These are phyloP conservation scores for Mastomys coucha DNA, from an alignment of 2,113 vertebrate genomes.

Conservation along the genomic window DNA sequence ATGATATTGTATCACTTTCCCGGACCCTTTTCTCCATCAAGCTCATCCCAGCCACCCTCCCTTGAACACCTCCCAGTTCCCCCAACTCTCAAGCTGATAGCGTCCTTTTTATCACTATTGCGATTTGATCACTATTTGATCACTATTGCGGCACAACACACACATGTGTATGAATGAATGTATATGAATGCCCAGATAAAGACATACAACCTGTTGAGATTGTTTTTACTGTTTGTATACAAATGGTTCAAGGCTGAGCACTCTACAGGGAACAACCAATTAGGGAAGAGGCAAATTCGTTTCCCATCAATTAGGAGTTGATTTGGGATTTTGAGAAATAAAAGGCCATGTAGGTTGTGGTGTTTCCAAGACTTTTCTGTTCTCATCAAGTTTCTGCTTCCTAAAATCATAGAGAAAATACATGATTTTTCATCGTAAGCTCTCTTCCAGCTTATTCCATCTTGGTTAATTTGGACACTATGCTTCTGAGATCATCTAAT, in stretches of 20 bases:
- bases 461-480: conserved; percentile 41
- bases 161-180: not conserved
- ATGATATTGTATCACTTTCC: not conserved
- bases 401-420: conserved; percentile 12
- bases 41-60: no score
- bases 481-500: conserved; percentile 30
- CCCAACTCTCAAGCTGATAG: not conserved
- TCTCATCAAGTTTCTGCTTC: not conserved
- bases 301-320: not conserved
- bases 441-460: conserved; percentile 10
- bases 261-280: no score
- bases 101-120: no score
- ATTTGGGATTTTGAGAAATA: conserved; percentile 25
- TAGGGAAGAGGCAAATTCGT: not conserved
- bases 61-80: not conserved
- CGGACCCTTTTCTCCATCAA: not conserved
- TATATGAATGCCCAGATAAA: not conserved
- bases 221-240: not conserved
- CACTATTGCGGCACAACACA: not conserved
- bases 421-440: not conserved
- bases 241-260: not conserved
- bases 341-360: not conserved
- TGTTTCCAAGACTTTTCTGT: not conserved
- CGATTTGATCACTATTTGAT: not conserved
- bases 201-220: not conserved